Conservation (phyloP, 2,113 vertebrate genomes). For the Penelope pileata region DNA sequence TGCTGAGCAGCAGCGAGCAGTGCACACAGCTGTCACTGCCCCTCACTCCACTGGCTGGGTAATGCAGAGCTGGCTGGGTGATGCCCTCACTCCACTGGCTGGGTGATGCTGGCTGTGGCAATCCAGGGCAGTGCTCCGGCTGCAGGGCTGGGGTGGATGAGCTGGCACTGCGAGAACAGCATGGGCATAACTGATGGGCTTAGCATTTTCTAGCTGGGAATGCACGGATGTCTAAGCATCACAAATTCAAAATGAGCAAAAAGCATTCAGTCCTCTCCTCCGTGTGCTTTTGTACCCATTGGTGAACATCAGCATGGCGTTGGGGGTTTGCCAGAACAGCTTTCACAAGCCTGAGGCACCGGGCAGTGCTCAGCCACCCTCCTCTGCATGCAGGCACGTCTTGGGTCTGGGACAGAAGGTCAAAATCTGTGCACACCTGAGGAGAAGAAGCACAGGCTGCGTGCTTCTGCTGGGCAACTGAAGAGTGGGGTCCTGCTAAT, state of each 20-base stretch:
- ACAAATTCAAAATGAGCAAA: background rate
- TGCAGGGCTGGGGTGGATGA: conserved; percentile 55
- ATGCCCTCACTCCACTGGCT: conserved; percentile 59
- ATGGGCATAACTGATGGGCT: background rate
- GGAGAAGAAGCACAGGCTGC: background rate
- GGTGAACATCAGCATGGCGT: background rate
- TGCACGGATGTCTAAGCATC: background rate
- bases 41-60: conserved; percentile 59
- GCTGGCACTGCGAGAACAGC: background rate
- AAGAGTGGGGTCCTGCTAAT: background rate
- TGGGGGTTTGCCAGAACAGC: background rate
- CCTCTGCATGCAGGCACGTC: background rate
- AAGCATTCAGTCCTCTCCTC: background rate
- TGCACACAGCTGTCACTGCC: conserved; percentile 57
- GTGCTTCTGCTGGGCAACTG: background rate
- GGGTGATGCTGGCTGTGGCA: too few relatives aligned
- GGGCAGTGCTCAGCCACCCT: background rate
- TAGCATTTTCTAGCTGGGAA: conserved; percentile 5
- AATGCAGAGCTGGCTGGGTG: too few relatives aligned
- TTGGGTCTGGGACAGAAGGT: background rate
- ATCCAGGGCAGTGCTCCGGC: background rate
- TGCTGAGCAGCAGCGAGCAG: background rate
- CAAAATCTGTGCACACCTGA: background rate
- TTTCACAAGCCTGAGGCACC: background rate
- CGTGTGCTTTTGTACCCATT: background rate